Percentiles rank a stretch among this genome's conserved stretches.
phyloP scores from a whole-genome alignment of 37 sponge, comb jelly and placozoan genomes.

The Ephydatia muelleri region DNA sequence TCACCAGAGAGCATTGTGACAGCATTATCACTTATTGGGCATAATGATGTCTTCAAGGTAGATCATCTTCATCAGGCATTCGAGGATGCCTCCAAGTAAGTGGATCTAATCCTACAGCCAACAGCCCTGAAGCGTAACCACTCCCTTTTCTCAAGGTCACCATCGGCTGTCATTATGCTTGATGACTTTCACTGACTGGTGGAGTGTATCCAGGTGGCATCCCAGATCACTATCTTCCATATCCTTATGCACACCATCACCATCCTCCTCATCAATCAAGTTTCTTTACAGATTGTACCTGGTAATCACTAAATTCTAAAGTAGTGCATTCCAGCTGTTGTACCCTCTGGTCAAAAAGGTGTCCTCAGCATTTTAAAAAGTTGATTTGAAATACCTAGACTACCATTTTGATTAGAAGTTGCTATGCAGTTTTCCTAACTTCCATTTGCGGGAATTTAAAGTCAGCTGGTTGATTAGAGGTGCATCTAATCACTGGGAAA shows the following conservation, averaged over 20 bases:
- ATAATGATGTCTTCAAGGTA: slow-evolving; percentile 35
- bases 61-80: slow-evolving; percentile 44
- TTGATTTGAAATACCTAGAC: no score
- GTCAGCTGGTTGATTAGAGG: no score
- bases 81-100: slow-evolving; percentile 57
- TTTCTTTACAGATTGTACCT: no score
- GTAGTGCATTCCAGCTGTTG: no score
- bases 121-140: background rate
- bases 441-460: no score
- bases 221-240: slow-evolving; percentile 51
- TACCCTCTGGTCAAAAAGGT: no score
- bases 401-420: no score
- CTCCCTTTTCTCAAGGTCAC: slow-evolving; percentile 28
- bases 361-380: no score
- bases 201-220: slow-evolving; percentile 44
- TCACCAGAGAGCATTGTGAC: slow-evolving; percentile 40
- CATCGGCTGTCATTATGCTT: slow-evolving; percentile 38
- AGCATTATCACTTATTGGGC: slow-evolving; percentile 48
- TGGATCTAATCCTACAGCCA: no score
- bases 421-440: no score
- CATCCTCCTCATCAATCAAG: background rate
- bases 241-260: slow-evolving; percentile 55
- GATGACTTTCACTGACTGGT: slow-evolving; percentile 64
- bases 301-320: no score
- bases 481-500: no score